Percentiles rank a stretch among this genome's conserved stretches.
These are phyloP conservation scores for Nebria ingens DNA, from an alignment of 1,140 invertebrate species.

Conservation along the genomic window DNA sequence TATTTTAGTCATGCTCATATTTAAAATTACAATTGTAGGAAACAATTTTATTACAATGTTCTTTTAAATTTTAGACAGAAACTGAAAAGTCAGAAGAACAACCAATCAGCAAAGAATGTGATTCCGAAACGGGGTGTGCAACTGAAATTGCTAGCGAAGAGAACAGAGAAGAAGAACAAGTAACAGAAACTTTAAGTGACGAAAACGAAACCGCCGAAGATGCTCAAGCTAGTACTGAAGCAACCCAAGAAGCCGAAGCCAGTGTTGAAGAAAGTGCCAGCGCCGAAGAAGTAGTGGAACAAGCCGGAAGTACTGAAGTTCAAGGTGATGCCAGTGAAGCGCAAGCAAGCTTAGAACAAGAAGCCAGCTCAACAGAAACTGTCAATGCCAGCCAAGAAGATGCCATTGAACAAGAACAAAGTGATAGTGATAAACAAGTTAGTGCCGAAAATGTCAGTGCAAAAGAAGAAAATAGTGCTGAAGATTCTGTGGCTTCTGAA, in stretches of 20 bases:
- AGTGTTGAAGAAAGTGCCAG: conserved; percentile 11
- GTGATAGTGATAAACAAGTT: background rate
- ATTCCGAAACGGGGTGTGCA: conserved; percentile 16
- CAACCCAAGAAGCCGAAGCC: conserved; percentile 17
- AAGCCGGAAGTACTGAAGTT: conserved; percentile 6
- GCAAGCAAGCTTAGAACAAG: conserved; percentile 13
- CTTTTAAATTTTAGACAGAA: conserved; percentile 34
- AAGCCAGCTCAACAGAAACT: background rate
- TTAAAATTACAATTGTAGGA: too few species aligned
- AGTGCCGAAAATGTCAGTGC: background rate
- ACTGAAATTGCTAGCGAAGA: conserved; percentile 21
- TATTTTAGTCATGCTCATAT: too few species aligned
- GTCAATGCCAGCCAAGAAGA: background rate
- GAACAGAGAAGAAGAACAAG: conserved; percentile 15
- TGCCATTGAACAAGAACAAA: conserved; percentile 1
- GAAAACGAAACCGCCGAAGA: conserved; percentile 14
- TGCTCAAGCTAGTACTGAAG: conserved; percentile 18
- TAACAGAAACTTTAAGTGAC: background rate
- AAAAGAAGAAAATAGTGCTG: conserved; percentile 8
- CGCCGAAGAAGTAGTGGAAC: conserved; percentile 11
- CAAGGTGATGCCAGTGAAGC: conserved; percentile 4
- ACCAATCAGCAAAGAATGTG: conserved; percentile 35
- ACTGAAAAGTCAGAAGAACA: conserved; percentile 44
- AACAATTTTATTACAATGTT: too few species aligned
- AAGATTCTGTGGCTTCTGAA: conserved; percentile 15